Evolutionary conservation across 2,888 invertebrate species (phyloP).

Genomic region (Caenorhabditis macrosperma): DNA sequence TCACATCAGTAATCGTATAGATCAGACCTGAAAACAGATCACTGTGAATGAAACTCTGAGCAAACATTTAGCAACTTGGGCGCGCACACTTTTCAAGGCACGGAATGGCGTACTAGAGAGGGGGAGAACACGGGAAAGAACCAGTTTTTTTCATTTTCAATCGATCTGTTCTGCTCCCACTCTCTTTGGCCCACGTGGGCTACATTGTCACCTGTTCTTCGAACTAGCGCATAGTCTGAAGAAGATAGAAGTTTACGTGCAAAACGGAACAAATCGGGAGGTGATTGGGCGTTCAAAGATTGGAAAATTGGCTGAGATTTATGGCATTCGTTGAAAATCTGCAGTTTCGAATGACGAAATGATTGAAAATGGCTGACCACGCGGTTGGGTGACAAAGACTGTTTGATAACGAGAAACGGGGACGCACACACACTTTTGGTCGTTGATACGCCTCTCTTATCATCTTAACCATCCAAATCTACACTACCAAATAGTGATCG

Average conservation of each 20-base stretch:
- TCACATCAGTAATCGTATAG: conserved; percentile 97
- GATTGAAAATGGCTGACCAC: conserved; percentile 18
- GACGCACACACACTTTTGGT: conserved; percentile 12
- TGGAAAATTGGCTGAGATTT: conserved; percentile 18
- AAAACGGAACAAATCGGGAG: conserved; percentile 10
- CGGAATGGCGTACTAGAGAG: neutral
- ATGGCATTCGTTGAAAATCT: conserved; percentile 6
- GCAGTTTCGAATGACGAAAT: conserved; percentile 27
- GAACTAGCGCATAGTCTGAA: neutral
- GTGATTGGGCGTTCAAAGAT: conserved; percentile 15
- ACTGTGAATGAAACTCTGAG: neutral
- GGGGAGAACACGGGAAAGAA: neutral
- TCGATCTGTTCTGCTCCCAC: conserved; percentile 28
- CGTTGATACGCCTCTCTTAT: conserved; percentile 30
- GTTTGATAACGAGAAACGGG: conserved; percentile 30
- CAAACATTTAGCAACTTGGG: conserved; percentile 14
- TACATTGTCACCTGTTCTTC: conserved; percentile 14
- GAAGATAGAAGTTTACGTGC: conserved; percentile 48
- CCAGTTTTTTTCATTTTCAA: conserved; percentile 8
- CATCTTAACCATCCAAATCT: neutral
- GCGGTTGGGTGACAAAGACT: conserved; percentile 25
- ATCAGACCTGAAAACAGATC: conserved; percentile 85
- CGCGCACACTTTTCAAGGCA: neutral
- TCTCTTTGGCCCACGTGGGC: conserved; percentile 22
- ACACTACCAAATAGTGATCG: conserved; percentile 40